Evolutionary conservation across 2,113 vertebrate genomes (phyloP).

Genomic region (Tautogolabrus adspersus): DNA sequence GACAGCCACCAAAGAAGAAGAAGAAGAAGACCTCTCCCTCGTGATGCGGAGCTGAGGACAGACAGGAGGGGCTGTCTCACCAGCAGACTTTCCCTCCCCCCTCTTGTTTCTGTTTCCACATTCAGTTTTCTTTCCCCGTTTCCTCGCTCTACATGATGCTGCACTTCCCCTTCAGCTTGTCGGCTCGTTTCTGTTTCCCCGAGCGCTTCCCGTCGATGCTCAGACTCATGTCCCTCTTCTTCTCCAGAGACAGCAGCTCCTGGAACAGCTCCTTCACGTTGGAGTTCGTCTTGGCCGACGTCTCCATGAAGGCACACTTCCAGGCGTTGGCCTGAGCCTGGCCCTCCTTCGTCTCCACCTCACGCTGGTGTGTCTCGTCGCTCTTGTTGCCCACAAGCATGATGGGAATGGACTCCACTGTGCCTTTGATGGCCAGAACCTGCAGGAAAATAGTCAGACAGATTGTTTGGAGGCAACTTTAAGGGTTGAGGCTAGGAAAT

Average conservation of each 20-base stretch:
- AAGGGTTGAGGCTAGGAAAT: too few relatives aligned
- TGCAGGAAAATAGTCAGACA: conserved; percentile 27
- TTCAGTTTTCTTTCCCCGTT: not conserved
- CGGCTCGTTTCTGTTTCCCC: conserved; percentile 93
- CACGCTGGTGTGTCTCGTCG: conserved; percentile 91
- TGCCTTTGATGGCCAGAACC: conserved; percentile 93
- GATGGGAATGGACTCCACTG: conserved; percentile 93
- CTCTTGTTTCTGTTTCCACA: conserved; percentile 5
- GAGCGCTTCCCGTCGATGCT: conserved; percentile 93
- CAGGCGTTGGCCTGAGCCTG: conserved; percentile 93
- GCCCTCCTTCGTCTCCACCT: conserved; percentile 93
- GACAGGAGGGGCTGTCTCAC: not conserved
- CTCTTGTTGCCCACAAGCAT: conserved; percentile 99
- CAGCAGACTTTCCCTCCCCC: conserved; percentile 1
- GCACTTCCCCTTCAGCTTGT: conserved; percentile 97
- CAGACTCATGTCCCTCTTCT: conserved; percentile 94
- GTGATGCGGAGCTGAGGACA: not conserved
- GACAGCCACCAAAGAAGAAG: conserved; percentile 7
- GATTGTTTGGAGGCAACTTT: not conserved
- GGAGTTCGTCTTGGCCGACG: conserved; percentile 98
- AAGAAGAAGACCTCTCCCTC: not conserved
- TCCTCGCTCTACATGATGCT: conserved; percentile 87
- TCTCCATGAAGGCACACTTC: conserved; percentile 99
- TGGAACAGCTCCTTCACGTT: conserved; percentile 98
- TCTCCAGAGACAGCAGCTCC: conserved; percentile 97